These are phyloP conservation scores for Pipistrellus pipistrellus DNA, from an alignment of 2,797 vertebrate genomes.

Conservation along the genomic window DNA sequence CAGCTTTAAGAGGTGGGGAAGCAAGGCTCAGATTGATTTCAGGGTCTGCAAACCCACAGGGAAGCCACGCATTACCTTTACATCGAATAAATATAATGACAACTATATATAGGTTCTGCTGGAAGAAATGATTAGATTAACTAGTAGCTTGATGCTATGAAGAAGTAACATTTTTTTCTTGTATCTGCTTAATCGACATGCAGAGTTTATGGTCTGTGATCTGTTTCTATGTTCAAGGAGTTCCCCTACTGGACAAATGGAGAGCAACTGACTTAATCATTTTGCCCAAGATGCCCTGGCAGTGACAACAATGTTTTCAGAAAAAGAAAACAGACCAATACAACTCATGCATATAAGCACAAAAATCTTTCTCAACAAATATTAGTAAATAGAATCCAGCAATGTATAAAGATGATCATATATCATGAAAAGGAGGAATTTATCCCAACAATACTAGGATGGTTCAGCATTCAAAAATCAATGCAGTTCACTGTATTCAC, in stretches of 20 bases:
- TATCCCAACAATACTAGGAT: neutral
- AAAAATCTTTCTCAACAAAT: neutral
- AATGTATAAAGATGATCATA: neutral
- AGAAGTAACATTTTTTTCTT: neutral
- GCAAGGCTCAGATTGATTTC: neutral
- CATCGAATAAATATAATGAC: neutral
- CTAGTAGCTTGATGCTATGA: too few species aligned
- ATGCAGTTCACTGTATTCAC: neutral
- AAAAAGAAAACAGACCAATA: neutral
- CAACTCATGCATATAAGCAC: neutral
- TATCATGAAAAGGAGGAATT: neutral
- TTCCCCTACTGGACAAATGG: neutral
- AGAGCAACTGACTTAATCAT: neutral
- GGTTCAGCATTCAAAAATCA: slow-evolving; percentile 18
- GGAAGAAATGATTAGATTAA: too few species aligned
- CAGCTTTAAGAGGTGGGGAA: neutral
- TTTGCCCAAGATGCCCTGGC: neutral
- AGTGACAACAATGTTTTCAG: neutral
- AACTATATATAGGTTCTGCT: neutral
- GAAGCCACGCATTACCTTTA: neutral
- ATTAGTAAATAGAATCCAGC: neutral
- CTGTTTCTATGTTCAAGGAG: neutral
- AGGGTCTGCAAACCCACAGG: neutral
- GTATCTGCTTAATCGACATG: neutral
- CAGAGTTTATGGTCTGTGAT: neutral